Evolutionary conservation across 2,888 invertebrate genomes (phyloP).

Genomic region (Lordiphosa fenestrarum): DNA sequence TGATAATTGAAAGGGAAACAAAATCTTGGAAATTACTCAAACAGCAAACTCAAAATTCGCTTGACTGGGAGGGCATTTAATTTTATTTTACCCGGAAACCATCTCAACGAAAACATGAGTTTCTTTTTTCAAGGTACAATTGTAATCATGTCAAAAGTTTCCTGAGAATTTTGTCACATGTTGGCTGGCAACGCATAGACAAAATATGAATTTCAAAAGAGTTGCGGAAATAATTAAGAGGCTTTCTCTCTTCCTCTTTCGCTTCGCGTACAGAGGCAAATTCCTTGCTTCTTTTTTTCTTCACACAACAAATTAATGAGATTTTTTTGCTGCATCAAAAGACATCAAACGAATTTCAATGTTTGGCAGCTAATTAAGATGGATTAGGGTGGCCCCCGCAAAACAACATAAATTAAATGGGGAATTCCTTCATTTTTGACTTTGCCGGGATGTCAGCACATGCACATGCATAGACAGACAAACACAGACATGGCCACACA

Average conservation of each 20-base stretch:
- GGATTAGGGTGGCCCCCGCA: slow-evolving; percentile 41
- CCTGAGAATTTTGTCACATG: slow-evolving; percentile 35
- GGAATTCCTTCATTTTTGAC: slow-evolving; percentile 16
- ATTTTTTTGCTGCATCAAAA: slow-evolving; percentile 16
- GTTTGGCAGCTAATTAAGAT: slow-evolving; percentile 49
- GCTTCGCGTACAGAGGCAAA: slow-evolving; percentile 27
- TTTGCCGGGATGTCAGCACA: slow-evolving; percentile 18
- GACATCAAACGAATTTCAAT: slow-evolving; percentile 32
- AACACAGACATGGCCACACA: slow-evolving; percentile 34
- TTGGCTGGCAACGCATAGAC: slow-evolving; percentile 2
- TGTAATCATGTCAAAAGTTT: slow-evolving; percentile 5
- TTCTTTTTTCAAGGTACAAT: slow-evolving; percentile 8
- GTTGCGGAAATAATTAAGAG: slow-evolving; percentile 9
- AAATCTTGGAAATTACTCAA: no score
- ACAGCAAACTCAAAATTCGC: no score
- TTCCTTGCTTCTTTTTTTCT: slow-evolving; percentile 34
- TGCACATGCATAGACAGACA: slow-evolving; percentile 14
- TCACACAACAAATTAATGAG: slow-evolving; percentile 53
- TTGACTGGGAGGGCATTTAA: no score
- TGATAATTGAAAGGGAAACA: no score
- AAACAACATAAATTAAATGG: slow-evolving; percentile 14
- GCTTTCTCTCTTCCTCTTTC: slow-evolving; percentile 1
- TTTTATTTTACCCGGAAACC: neutral
- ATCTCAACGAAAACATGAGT: neutral
- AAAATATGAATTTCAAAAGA: slow-evolving; percentile 8